These are phyloP conservation scores for Aromia moschata DNA, from an alignment of 2,888 invertebrate species.

Conservation along the genomic window DNA sequence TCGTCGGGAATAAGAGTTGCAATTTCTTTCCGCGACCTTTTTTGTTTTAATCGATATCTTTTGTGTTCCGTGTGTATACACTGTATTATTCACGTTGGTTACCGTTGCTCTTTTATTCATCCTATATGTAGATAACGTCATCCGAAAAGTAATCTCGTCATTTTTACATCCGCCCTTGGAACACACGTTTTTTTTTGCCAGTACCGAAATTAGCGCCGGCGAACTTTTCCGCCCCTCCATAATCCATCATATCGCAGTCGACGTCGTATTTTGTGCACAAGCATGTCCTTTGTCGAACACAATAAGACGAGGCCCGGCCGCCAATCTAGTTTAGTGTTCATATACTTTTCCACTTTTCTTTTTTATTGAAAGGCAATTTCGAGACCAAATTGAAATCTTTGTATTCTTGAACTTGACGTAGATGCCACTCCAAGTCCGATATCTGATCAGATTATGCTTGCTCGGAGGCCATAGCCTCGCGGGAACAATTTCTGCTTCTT, in stretches of 20 bases:
- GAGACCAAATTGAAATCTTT: conserved; percentile 63
- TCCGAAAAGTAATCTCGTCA: neutral
- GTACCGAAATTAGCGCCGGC: neutral
- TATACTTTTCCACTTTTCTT: conserved; percentile 60
- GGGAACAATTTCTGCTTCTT: conserved; percentile 31
- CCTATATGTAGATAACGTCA: no score
- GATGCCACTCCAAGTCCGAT: conserved; percentile 61
- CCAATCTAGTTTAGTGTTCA: conserved; percentile 61
- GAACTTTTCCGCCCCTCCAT: conserved; percentile 33
- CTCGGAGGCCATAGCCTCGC: conserved; percentile 51
- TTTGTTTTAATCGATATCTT: no score
- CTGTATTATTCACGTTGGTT: no score
- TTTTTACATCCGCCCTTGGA: neutral
- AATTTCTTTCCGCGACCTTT: no score
- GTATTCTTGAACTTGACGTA: conserved; percentile 61
- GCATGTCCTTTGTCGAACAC: conserved; percentile 49
- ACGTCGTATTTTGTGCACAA: conserved; percentile 48
- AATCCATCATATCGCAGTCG: conserved; percentile 47
- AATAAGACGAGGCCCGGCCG: conserved; percentile 44
- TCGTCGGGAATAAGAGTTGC: no score
- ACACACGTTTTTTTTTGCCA: neutral
- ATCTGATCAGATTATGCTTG: conserved; percentile 62
- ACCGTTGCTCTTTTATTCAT: no score
- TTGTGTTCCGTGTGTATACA: no score
- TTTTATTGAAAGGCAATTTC: conserved; percentile 63